These are phyloP conservation scores for Chloroceryle aenea DNA, from an alignment of 2,113 vertebrate genomes.

Conservation along the genomic window DNA sequence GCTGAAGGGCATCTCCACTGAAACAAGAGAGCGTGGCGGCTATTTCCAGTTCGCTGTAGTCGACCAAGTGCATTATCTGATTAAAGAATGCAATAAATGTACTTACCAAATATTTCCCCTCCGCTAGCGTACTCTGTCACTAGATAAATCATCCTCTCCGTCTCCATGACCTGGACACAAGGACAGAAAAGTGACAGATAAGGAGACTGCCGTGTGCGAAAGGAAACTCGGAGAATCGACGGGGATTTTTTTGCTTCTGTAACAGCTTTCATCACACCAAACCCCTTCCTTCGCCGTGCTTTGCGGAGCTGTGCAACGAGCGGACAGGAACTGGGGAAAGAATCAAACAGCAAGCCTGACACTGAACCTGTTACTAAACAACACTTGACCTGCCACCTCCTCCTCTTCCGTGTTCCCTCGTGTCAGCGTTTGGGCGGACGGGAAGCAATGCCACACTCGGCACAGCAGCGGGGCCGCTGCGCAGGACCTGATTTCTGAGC, in stretches of 20 bases:
- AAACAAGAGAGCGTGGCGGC: not conserved
- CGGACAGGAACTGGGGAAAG: not conserved
- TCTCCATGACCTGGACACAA: conserved; percentile 95
- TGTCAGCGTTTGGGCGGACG: no score
- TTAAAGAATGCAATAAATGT: conserved; percentile 60
- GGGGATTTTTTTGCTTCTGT: not conserved
- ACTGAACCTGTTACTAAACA: not conserved
- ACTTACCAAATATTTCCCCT: conserved; percentile 98
- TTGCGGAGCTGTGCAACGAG: no score
- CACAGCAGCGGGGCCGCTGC: no score
- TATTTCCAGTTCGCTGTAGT: conserved; percentile 19
- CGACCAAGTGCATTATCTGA: conserved; percentile 40
- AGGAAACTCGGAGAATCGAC: not conserved
- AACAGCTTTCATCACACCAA: not conserved
- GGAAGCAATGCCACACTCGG: not conserved
- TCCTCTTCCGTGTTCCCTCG: no score
- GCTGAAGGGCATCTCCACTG: conserved; percentile 16
- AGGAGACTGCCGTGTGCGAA: conserved; percentile 1
- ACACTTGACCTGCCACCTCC: not conserved
- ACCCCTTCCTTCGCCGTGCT: not conserved
- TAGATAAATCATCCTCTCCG: conserved; percentile 97
- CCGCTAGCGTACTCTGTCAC: conserved; percentile 99
- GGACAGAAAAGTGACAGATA: conserved; percentile 53
- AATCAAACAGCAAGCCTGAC: not conserved
- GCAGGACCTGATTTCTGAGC: not conserved